Base-by-base conservation (phyloP, 2,113 vertebrate species). In the Apteryx owenii region DNA sequence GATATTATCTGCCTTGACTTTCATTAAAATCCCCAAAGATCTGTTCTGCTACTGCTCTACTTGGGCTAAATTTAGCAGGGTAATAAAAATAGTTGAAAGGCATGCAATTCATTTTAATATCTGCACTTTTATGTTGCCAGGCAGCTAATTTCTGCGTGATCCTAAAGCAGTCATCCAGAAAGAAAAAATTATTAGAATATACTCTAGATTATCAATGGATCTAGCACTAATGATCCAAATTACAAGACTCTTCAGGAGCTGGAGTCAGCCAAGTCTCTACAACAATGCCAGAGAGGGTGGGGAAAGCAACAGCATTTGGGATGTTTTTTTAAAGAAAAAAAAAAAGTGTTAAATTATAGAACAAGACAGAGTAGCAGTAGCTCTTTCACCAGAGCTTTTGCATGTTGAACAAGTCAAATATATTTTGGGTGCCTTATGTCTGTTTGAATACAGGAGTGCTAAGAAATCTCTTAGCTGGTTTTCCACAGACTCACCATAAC, bases 51-150 rank as follows among this genome's bases (percentile, higher is more conserved):
- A 51, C 62, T 69, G 60, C 56, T 92, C 85, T 91, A 61, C 44
- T 91, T 46, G n/a, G 44, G 94, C 96, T 98, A 97, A 90, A 86
- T 95, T 97, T 97, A 97, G 92, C 61, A 66, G 93, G 93, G 72
- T 95, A 96, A 96, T 69, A 84, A 91, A 91, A 96, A 82, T 86
- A 96, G 92, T 46, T 95, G 53, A 88, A 94, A 97, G 86, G 81
- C 88, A 95, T 26, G 88, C 53, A 95, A 88, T 89, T 97, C 91
- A 93, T 93, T 95, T 94, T 96, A 95, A 79, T 91, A 96, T 76
- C 94, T 92, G 81, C 7, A 88, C 42, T 88, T 96, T 66, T 76
- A 88, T 53, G 89, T 90, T 97, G 86, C 85, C 87, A 97, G 88
- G 90, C 85, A 97, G 94, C 70, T 93, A 85, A 85, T 93, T 96